Conservation (phyloP, 1,140 invertebrate species). For the Philopotamus ludificatus region DNA sequence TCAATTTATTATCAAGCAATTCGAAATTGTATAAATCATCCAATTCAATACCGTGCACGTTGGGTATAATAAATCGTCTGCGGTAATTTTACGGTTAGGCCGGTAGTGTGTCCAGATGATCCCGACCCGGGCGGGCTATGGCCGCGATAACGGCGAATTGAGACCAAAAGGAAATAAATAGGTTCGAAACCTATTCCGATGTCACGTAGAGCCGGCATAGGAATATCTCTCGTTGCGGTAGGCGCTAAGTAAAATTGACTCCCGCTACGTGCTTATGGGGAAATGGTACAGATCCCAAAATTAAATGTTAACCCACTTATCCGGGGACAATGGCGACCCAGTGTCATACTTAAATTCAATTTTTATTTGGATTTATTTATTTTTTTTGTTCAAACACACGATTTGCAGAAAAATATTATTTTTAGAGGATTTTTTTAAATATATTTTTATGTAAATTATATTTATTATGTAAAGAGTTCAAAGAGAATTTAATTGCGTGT, state of each 20-base stretch:
- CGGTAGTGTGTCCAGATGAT: neutral
- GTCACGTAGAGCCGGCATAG: constrained; percentile 22
- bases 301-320: neutral
- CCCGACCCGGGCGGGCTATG: constrained; percentile 5
- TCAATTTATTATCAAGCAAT: too few species aligned
- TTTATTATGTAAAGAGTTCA: too few species aligned
- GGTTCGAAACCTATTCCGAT: constrained; percentile 15
- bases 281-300: neutral
- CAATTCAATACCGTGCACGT: too few species aligned
- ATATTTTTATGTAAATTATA: too few species aligned
- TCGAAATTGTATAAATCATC: too few species aligned
- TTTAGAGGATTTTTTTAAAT: too few species aligned
- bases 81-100: neutral
- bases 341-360: too few species aligned
- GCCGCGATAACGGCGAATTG: constrained; percentile 25
- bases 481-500: too few species aligned
- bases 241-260: constrained; percentile 27
- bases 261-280: constrained; percentile 19
- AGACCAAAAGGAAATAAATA: constrained; percentile 28
- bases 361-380: neutral
- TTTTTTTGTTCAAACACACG: neutral
- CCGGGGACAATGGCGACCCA: too few species aligned
- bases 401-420: neutral
- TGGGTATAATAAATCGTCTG: too few species aligned
- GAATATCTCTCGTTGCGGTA: constrained; percentile 23